Evolutionary conservation across 2,113 vertebrate genomes (phyloP).

Genomic region (Anolis carolinensis): DNA sequence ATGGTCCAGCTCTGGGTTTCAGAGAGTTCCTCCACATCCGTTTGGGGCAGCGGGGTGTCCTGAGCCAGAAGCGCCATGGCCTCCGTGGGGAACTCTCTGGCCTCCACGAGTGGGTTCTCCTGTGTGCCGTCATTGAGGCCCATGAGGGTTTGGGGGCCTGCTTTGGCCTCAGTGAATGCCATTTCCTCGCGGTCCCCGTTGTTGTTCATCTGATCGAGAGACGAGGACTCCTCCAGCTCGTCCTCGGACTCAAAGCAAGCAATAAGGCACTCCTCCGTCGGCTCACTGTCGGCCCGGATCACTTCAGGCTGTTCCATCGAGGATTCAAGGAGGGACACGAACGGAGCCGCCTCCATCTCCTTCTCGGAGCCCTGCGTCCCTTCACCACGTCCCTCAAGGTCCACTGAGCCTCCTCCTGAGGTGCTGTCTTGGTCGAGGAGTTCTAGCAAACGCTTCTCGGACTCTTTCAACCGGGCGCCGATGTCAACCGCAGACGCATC

Average conservation of each 20-base stretch:
- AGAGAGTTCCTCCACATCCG: accelerated
- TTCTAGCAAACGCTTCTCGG: neutral
- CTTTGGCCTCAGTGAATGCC: neutral
- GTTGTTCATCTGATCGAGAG: slow-evolving; percentile 32
- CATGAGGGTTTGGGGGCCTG: neutral
- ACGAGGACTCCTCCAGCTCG: slow-evolving; percentile 20
- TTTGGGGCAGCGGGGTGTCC: accelerated
- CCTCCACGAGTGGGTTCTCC: neutral
- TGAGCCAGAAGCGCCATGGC: accelerated
- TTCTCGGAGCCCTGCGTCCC: neutral
- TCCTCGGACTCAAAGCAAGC: slow-evolving; percentile 53
- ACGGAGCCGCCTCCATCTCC: neutral
- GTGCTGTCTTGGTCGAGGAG: neutral
- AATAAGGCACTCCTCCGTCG: neutral
- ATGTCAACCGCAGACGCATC: neutral
- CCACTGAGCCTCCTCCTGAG: neutral
- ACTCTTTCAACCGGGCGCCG: accelerated
- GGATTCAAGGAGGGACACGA: accelerated
- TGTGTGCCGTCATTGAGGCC: neutral
- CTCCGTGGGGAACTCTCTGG: neutral
- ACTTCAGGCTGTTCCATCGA: neutral
- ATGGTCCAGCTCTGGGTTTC: neutral
- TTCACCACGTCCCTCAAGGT: neutral
- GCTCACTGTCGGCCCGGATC: neutral
- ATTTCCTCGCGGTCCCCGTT: neutral